phyloP scores from a whole-genome alignment of 37 sponge, comb jelly and placozoan species.

The Halichondria panicea region DNA sequence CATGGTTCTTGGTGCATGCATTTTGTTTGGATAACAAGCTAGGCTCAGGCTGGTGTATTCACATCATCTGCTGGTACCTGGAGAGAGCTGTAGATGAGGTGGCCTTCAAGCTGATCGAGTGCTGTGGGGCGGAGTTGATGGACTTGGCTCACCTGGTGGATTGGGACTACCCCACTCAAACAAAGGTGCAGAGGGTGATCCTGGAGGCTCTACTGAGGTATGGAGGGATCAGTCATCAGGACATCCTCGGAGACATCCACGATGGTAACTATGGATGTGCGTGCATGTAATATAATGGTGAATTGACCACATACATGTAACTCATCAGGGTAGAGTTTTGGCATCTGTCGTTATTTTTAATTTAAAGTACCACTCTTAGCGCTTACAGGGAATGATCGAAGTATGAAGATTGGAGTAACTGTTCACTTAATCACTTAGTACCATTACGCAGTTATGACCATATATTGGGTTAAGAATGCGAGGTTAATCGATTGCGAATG shows the following conservation, averaged over 20 bases:
- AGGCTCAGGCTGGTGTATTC: slow-evolving; percentile 7
- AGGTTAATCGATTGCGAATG: no score
- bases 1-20: slow-evolving; percentile 23
- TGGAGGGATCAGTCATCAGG: slow-evolving; percentile 16
- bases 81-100: background rate
- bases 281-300: background rate
- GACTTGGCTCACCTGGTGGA: slow-evolving; percentile 42
- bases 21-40: background rate
- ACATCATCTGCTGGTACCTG: slow-evolving; percentile 13
- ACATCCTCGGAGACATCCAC: background rate
- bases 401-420: no score
- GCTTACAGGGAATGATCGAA: no score
- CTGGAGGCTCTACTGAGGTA: slow-evolving; percentile 36
- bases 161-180: background rate
- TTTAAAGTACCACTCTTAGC: no score
- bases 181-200: slow-evolving; percentile 16
- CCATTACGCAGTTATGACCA: no score
- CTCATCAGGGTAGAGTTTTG: no score
- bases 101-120: background rate
- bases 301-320: no score
- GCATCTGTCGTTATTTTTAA: no score
- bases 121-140: slow-evolving; percentile 20
- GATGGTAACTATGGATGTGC: slow-evolving; percentile 3
- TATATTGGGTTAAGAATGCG: no score
- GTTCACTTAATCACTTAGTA: no score